These are phyloP conservation scores for Gambusia holbrooki DNA, from an alignment of 2,113 vertebrate species.

Conservation along the genomic window DNA sequence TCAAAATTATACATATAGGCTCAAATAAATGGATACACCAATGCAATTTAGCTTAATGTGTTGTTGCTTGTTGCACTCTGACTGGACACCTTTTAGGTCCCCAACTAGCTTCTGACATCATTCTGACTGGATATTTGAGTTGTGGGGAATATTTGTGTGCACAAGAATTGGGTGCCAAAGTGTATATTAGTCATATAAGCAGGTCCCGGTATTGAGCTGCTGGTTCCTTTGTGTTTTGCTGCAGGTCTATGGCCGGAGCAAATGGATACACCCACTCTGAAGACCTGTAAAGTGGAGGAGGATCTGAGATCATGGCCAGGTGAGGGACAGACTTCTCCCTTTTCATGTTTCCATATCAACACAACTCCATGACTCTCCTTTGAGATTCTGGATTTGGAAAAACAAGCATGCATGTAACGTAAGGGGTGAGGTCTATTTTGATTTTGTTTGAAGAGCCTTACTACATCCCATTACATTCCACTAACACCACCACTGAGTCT, in stretches of 20 bases:
- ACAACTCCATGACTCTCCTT: neutral
- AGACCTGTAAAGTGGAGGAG: constrained; percentile 80
- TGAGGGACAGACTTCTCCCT: constrained; percentile 42
- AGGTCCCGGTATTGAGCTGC: neutral
- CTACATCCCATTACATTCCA: constrained; percentile 58
- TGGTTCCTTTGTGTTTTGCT: constrained; percentile 50
- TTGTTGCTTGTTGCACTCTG: no score
- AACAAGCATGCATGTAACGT: neutral
- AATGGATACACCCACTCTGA: constrained; percentile 74
- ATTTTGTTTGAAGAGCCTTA: constrained; percentile 48
- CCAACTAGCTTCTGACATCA: no score
- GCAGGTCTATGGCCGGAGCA: constrained; percentile 75
- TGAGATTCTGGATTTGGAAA: neutral
- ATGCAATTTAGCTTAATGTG: no score
- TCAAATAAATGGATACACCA: no score
- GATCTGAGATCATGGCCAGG: constrained; percentile 78
- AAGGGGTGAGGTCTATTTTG: constrained; percentile 32
- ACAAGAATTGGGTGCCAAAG: neutral
- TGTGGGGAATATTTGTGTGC: neutral
- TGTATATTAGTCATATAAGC: neutral
- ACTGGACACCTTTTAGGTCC: no score
- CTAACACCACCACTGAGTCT: constrained; percentile 40
- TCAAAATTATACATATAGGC: no score
- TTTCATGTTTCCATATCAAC: neutral
- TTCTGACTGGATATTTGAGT: no score